These are phyloP conservation scores for Drosophila micromelanica DNA, from an alignment of 1,140 invertebrate genomes.

Conservation along the genomic window DNA sequence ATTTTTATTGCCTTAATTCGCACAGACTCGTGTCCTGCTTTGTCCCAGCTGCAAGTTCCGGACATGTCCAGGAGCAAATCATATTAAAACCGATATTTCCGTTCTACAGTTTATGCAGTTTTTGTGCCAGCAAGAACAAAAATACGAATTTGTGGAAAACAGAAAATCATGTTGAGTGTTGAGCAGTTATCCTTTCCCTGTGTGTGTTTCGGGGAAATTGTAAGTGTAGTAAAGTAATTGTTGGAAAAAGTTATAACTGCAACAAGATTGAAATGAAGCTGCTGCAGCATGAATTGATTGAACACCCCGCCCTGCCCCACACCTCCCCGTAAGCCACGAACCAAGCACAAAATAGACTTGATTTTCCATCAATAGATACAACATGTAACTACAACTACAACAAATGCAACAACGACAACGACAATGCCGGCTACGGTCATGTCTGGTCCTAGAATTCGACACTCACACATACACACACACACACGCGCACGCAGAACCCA, in stretches of 20 bases:
- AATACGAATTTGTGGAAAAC: neutral
- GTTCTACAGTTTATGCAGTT: no score
- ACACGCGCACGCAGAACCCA: slow-evolving; percentile 11
- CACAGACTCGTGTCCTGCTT: slow-evolving; percentile 9
- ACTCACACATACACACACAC: slow-evolving; percentile 9
- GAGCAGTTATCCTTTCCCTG: neutral
- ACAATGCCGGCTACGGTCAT: no score
- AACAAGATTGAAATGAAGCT: slow-evolving; percentile 40
- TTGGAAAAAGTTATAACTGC: slow-evolving; percentile 47
- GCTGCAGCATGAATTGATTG: slow-evolving; percentile 37
- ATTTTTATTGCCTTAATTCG: slow-evolving; percentile 59
- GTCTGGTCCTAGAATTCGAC: no score
- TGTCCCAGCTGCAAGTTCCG: neutral
- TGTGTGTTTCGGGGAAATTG: no score
- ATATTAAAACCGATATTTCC: slow-evolving; percentile 49
- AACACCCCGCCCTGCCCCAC: neutral
- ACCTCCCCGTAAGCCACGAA: slow-evolving; percentile 33
- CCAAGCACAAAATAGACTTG: slow-evolving; percentile 64
- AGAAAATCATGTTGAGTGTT: slow-evolving; percentile 8
- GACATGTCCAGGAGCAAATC: slow-evolving; percentile 48
- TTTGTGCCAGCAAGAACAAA: slow-evolving; percentile 21
- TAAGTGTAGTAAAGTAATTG: slow-evolving; percentile 39
- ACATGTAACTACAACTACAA: slow-evolving; percentile 46
- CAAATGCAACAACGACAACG: slow-evolving; percentile 1
- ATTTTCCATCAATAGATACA: slow-evolving; percentile 62